A percentile compares a stretch with the other conserved stretches of the same genome.
These are phyloP conservation scores for Acanthosoma haemorrhoidale DNA, from an alignment of 2,888 invertebrate species.

Conservation along the genomic window DNA sequence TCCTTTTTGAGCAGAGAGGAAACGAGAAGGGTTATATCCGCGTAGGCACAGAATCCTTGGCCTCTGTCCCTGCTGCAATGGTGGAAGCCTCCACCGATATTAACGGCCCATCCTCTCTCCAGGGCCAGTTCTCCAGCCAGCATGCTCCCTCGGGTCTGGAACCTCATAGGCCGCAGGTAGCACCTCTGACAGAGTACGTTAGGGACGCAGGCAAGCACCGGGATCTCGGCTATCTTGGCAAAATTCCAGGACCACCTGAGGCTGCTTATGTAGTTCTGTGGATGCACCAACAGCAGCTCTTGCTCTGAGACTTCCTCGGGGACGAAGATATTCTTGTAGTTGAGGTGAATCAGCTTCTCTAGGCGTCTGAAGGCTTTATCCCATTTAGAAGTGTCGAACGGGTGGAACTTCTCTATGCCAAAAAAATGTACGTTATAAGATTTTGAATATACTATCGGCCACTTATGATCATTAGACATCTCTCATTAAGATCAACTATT, in stretches of 20 bases:
- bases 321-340: constrained; percentile 57
- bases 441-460: constrained; percentile 75
- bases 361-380: constrained; percentile 44
- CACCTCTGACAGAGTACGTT: constrained; percentile 68
- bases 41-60: constrained; percentile 86
- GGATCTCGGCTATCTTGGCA: constrained; percentile 73
- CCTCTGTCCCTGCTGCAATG: constrained; percentile 72
- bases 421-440: constrained; percentile 75
- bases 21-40: constrained; percentile 77
- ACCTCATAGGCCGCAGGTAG: constrained; percentile 76
- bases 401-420: constrained; percentile 78
- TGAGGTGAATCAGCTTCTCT: constrained; percentile 49
- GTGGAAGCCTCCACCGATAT: constrained; percentile 88
- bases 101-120: constrained; percentile 81
- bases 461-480: constrained; percentile 45
- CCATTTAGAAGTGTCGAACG: constrained; percentile 86
- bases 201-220: constrained; percentile 66
- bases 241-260: constrained; percentile 77
- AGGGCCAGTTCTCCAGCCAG: constrained; percentile 76
- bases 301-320: constrained; percentile 65
- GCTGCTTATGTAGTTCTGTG: constrained; percentile 65
- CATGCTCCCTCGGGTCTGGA: constrained; percentile 76
- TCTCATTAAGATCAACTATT: too few relatives aligned
- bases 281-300: constrained; percentile 72
- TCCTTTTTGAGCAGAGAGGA: constrained; percentile 58